These are phyloP conservation scores for Heliconius himera DNA, from an alignment of 1,140 invertebrate species.

Conservation along the genomic window DNA sequence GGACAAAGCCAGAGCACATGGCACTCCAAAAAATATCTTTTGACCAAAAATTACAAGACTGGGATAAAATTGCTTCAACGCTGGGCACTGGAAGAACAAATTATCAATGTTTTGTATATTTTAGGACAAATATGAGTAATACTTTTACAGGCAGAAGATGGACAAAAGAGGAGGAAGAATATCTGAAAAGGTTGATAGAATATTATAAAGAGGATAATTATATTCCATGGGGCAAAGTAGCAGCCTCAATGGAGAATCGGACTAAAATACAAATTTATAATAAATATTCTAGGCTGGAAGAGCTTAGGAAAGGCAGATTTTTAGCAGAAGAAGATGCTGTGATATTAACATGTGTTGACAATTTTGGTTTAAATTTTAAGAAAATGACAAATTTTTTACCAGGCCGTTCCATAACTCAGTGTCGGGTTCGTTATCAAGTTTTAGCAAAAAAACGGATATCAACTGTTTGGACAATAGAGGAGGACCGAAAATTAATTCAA, in stretches of 20 bases:
- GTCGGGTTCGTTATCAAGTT: conserved; percentile 59
- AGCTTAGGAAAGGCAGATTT: conserved; percentile 83
- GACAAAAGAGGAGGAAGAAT: conserved; percentile 83
- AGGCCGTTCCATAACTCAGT: conserved; percentile 61
- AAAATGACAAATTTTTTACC: conserved; percentile 61
- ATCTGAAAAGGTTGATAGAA: conserved; percentile 81
- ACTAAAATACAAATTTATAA: conserved; percentile 85
- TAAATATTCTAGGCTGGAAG: conserved; percentile 78
- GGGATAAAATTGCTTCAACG: conserved; percentile 83
- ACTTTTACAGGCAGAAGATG: conserved; percentile 75
- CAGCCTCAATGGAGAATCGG: conserved; percentile 82
- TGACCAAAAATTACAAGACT: conserved; percentile 82
- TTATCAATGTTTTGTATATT: conserved; percentile 86
- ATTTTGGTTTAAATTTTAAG: conserved; percentile 84
- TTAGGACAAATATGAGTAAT: conserved; percentile 78
- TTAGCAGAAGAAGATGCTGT: conserved; percentile 84
- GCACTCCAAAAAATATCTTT: conserved; percentile 76
- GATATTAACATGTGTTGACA: conserved; percentile 82
- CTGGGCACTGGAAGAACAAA: conserved; percentile 83
- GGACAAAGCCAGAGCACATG: conserved; percentile 83
- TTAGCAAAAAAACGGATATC: conserved; percentile 58
- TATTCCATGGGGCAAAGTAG: conserved; percentile 85
- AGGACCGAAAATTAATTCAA: conserved; percentile 68
- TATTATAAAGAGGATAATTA: conserved; percentile 82
- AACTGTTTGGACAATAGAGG: conserved; percentile 66